These are phyloP conservation scores for Agrotis puta DNA, from an alignment of 2,888 invertebrate species.

Conservation along the genomic window DNA sequence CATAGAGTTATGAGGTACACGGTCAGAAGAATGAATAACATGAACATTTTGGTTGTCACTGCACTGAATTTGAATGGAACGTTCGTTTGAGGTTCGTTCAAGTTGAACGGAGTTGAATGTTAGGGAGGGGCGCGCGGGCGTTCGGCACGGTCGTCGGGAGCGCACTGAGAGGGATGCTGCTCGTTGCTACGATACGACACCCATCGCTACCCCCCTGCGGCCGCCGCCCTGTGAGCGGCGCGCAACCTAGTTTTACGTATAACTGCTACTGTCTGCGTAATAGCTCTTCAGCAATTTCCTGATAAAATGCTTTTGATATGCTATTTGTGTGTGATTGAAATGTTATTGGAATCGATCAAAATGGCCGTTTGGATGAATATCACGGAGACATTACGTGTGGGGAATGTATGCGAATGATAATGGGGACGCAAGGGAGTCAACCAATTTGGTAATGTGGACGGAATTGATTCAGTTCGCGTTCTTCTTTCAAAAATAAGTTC, in stretches of 20 bases:
- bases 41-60: conserved; percentile 82
- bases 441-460: conserved; percentile 18
- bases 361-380: conserved; percentile 45
- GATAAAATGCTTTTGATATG: conserved; percentile 84
- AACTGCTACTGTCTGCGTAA: conserved; percentile 86
- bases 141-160: conserved; percentile 75
- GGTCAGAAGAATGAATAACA: conserved; percentile 86
- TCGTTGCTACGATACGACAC: conserved; percentile 88
- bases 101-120: conserved; percentile 55
- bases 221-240: conserved; percentile 85
- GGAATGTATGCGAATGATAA: conserved; percentile 32
- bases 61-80: conserved; percentile 70
- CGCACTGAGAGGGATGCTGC: conserved; percentile 89
- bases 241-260: conserved; percentile 89
- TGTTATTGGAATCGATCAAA: conserved; percentile 60
- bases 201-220: conserved; percentile 82
- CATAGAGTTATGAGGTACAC: conserved; percentile 88
- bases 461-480: conserved; percentile 22
- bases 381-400: conserved; percentile 32
- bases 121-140: conserved; percentile 74
- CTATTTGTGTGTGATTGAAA: conserved; percentile 74
- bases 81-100: conserved; percentile 61
- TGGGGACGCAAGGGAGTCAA: conserved; percentile 21
- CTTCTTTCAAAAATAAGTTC: not conserved
- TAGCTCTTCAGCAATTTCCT: conserved; percentile 89